Percentiles rank a stretch among this genome's conserved stretches.
Conservation (phyloP, 1,140 invertebrate species). For the Lutraria rhynchaena region DNA sequence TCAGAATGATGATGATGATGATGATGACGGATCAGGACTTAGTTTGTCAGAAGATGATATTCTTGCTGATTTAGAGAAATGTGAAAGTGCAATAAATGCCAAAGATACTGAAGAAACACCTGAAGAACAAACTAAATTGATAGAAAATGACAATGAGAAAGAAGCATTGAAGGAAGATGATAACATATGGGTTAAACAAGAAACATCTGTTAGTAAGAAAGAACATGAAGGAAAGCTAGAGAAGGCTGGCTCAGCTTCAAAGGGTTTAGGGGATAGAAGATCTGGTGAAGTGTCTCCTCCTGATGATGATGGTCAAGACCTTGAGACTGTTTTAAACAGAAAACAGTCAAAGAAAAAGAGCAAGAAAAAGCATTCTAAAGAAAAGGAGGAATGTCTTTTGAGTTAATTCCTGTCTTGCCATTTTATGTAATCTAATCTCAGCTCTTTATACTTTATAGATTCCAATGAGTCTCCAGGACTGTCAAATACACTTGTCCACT, state of each 20-base stretch:
- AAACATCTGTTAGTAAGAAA: not conserved
- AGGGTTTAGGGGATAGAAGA: not conserved
- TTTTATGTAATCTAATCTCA: too few relatives aligned
- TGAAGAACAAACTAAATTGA: not conserved
- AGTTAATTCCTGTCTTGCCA: slow-evolving; percentile 15
- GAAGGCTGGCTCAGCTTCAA: not conserved
- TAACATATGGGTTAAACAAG: slow-evolving; percentile 1
- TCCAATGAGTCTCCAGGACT: too few relatives aligned
- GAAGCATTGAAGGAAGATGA: slow-evolving; percentile 15
- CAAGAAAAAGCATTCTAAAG: slow-evolving; percentile 44
- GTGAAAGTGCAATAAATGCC: not conserved
- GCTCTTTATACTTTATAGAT: slow-evolving; percentile 13
- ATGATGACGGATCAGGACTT: not conserved
- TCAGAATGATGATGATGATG: slow-evolving; percentile 10
- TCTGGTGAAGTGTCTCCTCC: slow-evolving; percentile 4
- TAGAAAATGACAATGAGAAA: slow-evolving; percentile 6
- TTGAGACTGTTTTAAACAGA: slow-evolving; percentile 13
- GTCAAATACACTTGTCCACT: too few relatives aligned
- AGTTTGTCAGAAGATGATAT: slow-evolving; percentile 1
- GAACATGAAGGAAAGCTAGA: not conserved
- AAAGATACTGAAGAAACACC: not conserved
- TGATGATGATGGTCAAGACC: slow-evolving; percentile 3
- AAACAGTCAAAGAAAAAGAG: slow-evolving; percentile 44
- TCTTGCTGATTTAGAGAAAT: slow-evolving; percentile 13
- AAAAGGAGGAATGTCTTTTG: slow-evolving; percentile 49